phyloP scores from a whole-genome alignment of 2,113 vertebrate genomes.

The Eulacestoma nigropectus region DNA sequence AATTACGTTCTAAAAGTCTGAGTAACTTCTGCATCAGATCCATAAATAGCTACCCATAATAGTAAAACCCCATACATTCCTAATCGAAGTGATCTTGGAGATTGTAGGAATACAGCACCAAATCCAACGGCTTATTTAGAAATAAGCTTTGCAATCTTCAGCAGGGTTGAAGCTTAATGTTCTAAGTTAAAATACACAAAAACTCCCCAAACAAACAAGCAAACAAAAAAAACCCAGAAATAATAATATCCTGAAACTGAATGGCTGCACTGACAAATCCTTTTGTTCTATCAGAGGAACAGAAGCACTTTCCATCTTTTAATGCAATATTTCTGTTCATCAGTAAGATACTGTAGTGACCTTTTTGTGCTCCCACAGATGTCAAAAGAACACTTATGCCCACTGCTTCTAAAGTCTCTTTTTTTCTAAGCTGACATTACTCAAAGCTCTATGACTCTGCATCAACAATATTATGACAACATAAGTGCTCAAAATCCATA shows the following conservation, averaged over 20 bases:
- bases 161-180: neutral
- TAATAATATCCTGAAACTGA: neutral
- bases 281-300: neutral
- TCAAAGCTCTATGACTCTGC: constrained; percentile 49
- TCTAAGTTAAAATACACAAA: neutral
- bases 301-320: neutral
- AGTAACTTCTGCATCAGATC: neutral
- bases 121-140: neutral
- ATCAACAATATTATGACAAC: constrained; percentile 64
- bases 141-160: neutral
- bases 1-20: neutral
- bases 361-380: neutral
- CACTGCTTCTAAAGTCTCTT: neutral
- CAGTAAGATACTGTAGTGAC: neutral
- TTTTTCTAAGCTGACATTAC: constrained; percentile 29
- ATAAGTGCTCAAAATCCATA: constrained; percentile 48
- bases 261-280: neutral
- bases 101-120: neutral
- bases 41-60: neutral
- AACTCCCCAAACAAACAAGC: neutral
- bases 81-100: neutral
- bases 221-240: neutral
- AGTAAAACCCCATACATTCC: neutral
- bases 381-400: neutral
- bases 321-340: neutral